Evolutionary conservation across 2,113 vertebrate species (phyloP), one percentile per base, ranked within the genome.

Genomic region (Melozone crissalis): DNA sequence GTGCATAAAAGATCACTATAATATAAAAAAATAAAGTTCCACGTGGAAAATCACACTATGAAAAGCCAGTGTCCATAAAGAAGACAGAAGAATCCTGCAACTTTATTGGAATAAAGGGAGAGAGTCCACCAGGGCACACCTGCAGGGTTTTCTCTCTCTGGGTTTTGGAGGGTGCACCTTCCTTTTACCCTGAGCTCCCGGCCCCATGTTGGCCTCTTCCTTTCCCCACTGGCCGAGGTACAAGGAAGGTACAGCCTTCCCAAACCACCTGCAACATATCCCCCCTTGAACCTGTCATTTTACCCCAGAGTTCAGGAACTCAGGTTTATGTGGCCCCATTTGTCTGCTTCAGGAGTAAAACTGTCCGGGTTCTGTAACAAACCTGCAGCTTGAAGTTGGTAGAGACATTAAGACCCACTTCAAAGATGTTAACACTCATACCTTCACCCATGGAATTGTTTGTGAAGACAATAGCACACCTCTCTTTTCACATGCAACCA

Each of bases 101-200:
- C 41, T 66, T 65, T n/a, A 57, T 27, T 41, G 1, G 0, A 47
- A 66, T 47, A 47, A 47, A 84, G 23, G 7, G 28, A 39, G 28
- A 51, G 55, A n/a, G 12, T 9, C 51, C 20, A 13, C 28, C 2
- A 3, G 9, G 14, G 6, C n/a, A 65, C 10, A 15, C n/a, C 15
- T 0, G 0, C 0, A 0, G 6, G 2, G 5, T 30, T 66, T 66
- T 47, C 30, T 19, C 15, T 23, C 19, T 24, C 0, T 0, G 9
- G 11, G 19, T 19, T 47, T 47, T 1, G 2, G 59, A 47, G 41
- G 19, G 3, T 0, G 2, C n/a, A 65, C 19, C n/a, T 46, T 57
- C 59, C n/a, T 65, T 74, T 57, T 10, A n/a, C 8, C 23, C 43
- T 9, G 21, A 57, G 16, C 24, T 75, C 35, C 43, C 0, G 0